Evolutionary conservation across 2,888 invertebrate genomes (phyloP), one percentile per base, ranked within the genome.

Genomic region (Nebria brevicollis): DNA sequence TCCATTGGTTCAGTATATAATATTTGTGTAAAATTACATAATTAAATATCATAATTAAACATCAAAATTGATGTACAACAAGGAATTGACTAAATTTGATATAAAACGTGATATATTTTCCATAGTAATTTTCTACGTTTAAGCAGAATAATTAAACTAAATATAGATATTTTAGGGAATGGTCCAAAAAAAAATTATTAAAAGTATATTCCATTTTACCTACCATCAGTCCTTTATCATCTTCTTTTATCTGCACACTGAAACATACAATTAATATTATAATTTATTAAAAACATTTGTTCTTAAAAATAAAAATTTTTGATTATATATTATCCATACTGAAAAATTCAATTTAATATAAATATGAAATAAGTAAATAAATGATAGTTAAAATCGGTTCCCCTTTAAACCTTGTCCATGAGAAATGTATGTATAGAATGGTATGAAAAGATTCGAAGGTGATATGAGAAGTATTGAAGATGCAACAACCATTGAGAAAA

Each of bases 191-290:
- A 11, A 6, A 13, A 43, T 6, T 54, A 54, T 6, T 8, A 54
- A 7, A 8, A 34, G 1, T 34, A 34, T 73, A 13, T 73, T 73
- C 73, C 42, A 42, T n/a, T 73, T 42, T 41, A 73, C 76, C 66
- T 76, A n/a, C 76, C 42, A 34, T 25, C 54, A 54, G 54, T 54
- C 54, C 70, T 77, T 42, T 15, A 15, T 43, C 25, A 20, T 15
- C 25, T 15, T 70, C 77, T 72, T 65, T 25, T 15, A 77, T 72
- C 77, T 77, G 70, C 34, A 77, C 77, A 77, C 34, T 77, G 72
- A 77, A 77, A 77, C 65, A 65, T 64, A 77, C 43, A 26, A 15
- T 70, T 10, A 77, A 26, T 26, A 11, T 70, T 68, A 77, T 43
- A 68, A n/a, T 13, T 68, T 41, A 70, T 77, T 10, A n/a, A 77